Conservation (phyloP, 2,113 vertebrate species). For the Oceanites oceanicus region DNA sequence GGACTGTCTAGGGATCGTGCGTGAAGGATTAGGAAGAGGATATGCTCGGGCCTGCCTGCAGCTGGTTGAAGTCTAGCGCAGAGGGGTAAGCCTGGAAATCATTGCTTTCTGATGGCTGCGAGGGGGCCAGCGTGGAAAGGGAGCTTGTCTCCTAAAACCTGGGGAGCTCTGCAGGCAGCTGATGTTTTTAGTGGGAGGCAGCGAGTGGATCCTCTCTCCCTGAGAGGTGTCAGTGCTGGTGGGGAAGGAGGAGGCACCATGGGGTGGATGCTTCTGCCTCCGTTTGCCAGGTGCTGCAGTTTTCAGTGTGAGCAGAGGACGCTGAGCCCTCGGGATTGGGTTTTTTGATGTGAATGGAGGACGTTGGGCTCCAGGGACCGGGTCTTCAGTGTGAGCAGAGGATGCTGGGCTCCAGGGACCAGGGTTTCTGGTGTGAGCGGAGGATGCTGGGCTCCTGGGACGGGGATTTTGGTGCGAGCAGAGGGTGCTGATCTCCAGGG, state of each 20-base stretch:
- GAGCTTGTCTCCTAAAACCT: neutral
- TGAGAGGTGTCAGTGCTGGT: neutral
- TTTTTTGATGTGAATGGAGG: neutral
- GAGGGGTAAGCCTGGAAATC: constrained; percentile 53
- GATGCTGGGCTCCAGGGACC: neutral
- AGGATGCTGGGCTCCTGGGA: neutral
- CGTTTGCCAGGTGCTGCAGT: neutral
- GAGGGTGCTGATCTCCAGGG: neutral
- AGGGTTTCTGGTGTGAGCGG: neutral
- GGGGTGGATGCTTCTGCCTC: neutral
- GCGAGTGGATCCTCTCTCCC: neutral
- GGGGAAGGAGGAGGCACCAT: neutral
- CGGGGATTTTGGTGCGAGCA: neutral
- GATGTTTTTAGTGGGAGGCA: neutral
- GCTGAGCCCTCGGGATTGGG: neutral
- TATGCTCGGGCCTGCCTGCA: constrained; percentile 45
- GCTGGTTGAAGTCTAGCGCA: constrained; percentile 40
- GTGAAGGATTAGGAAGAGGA: constrained; percentile 59
- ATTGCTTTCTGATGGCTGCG: neutral
- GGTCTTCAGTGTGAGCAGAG: neutral
- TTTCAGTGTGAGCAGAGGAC: neutral
- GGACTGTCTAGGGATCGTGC: constrained; percentile 43
- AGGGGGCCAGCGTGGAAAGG: neutral
- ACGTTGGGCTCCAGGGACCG: neutral
- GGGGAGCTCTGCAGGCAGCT: neutral